Conservation (phyloP, 2,888 invertebrate genomes). For the Flabesymbios commensalis region DNA sequence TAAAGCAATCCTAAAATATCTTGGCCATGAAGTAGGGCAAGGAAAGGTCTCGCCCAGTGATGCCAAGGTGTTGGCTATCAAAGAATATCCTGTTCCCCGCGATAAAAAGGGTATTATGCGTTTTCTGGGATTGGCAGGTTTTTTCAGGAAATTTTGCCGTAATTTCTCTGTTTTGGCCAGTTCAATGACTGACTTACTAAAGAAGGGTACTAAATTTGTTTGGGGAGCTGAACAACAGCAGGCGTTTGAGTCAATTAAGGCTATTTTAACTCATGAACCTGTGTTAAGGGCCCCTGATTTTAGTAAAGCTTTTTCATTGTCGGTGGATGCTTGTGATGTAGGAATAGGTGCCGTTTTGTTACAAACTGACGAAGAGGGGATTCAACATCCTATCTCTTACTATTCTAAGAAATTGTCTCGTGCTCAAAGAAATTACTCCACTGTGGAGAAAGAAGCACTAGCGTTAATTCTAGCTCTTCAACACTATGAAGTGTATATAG, state of each 20-base stretch:
- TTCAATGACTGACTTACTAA: neutral
- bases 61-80: slow-evolving; percentile 12
- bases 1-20: slow-evolving; percentile 21
- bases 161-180: neutral
- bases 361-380: neutral
- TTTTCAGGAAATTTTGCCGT: neutral
- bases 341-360: slow-evolving; percentile 1
- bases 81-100: slow-evolving; percentile 11
- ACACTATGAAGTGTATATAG: slow-evolving; percentile 17
- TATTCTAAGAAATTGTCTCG: slow-evolving; percentile 10
- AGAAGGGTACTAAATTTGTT: neutral
- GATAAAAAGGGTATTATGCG: slow-evolving; percentile 1
- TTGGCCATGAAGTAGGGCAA: slow-evolving; percentile 30
- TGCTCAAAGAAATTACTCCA: slow-evolving; percentile 16
- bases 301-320: neutral
- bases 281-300: neutral
- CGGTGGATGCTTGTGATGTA: slow-evolving; percentile 4
- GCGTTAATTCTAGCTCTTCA: slow-evolving; percentile 12
- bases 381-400: slow-evolving; percentile 5
- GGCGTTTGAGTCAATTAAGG: neutral
- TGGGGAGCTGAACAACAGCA: neutral
- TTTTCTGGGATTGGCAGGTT: slow-evolving; percentile 16
- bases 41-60: slow-evolving; percentile 13
- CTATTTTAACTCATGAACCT: neutral
- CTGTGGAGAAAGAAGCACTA: slow-evolving; percentile 17